Conservation (phyloP, 2,888 invertebrate genomes). For the Therioaphis trifolii region DNA sequence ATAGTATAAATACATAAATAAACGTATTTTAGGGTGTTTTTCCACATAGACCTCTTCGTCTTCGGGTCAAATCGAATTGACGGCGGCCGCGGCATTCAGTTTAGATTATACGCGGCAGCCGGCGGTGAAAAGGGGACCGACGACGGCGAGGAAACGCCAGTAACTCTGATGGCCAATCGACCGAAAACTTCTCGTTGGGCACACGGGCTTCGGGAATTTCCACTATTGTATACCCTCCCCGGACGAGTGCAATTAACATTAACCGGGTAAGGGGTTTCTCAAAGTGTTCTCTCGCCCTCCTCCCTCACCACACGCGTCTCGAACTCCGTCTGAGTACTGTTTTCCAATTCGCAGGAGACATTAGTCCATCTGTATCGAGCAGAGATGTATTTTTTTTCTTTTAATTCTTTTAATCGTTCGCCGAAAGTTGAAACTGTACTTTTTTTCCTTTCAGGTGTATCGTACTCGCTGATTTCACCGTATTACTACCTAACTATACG, state of each 20-base stretch:
- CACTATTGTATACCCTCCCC: background rate
- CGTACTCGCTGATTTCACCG: background rate
- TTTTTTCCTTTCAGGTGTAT: background rate
- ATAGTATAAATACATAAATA: background rate
- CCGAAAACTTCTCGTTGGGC: conserved; percentile 42
- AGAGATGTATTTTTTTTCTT: background rate
- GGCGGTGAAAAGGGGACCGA: background rate
- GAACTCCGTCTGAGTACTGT: background rate
- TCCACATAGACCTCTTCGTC: background rate
- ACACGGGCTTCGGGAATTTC: background rate
- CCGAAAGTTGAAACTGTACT: background rate
- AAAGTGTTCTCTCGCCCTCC: background rate
- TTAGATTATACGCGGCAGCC: background rate
- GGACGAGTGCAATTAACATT: background rate
- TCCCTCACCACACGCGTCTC: too few relatives aligned
- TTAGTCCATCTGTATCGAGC: background rate
- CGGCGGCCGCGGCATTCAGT: background rate
- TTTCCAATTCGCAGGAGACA: background rate
- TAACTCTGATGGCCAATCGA: conserved; percentile 54
- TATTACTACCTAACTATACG: too few relatives aligned
- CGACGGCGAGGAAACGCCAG: background rate
- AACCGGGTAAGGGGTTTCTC: conserved; percentile 20
- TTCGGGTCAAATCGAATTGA: background rate
- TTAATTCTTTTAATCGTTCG: background rate
- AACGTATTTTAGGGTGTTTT: background rate